Evolutionary conservation across 2,113 vertebrate genomes (phyloP).

Genomic region (Hoplias malabaricus): DNA sequence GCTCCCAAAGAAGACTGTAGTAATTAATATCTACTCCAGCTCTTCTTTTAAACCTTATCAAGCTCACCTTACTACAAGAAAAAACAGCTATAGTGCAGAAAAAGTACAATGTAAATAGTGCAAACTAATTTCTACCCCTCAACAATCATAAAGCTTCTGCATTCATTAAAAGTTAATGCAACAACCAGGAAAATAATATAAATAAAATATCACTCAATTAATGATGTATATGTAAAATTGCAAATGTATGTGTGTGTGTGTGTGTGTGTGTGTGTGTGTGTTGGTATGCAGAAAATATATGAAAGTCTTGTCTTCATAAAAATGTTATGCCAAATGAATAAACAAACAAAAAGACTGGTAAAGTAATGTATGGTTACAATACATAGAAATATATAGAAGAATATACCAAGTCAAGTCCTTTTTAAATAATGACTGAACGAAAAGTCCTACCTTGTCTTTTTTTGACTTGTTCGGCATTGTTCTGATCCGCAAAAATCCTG

Average conservation of each 20-base stretch:
- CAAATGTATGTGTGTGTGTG: too few relatives aligned
- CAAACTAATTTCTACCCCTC: too few relatives aligned
- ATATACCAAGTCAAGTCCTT: neutral
- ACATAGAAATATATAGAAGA: neutral
- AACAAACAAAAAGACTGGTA: neutral
- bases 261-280: too few relatives aligned
- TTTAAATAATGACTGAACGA: neutral
- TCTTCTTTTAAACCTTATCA: constrained; percentile 1
- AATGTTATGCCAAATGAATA: neutral
- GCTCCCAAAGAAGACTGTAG: neutral
- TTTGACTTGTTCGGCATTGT: constrained; percentile 89
- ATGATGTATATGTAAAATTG: too few relatives aligned
- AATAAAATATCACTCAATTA: too few relatives aligned
- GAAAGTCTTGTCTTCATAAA: neutral
- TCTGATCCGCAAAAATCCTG: constrained; percentile 50
- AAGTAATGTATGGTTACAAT: neutral
- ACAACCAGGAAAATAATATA: neutral
- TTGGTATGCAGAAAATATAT: too few relatives aligned
- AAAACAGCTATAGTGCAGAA: neutral
- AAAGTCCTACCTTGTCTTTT: constrained; percentile 83
- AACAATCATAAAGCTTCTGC: constrained; percentile 72
- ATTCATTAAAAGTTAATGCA: constrained; percentile 37
- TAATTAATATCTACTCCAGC: neutral
- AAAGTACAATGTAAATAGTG: too few relatives aligned
- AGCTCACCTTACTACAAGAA: neutral